Evolutionary conservation across 1,140 invertebrate genomes (phyloP), one percentile per base, ranked within the genome.

Genomic region (Eupristina koningsbergeri): DNA sequence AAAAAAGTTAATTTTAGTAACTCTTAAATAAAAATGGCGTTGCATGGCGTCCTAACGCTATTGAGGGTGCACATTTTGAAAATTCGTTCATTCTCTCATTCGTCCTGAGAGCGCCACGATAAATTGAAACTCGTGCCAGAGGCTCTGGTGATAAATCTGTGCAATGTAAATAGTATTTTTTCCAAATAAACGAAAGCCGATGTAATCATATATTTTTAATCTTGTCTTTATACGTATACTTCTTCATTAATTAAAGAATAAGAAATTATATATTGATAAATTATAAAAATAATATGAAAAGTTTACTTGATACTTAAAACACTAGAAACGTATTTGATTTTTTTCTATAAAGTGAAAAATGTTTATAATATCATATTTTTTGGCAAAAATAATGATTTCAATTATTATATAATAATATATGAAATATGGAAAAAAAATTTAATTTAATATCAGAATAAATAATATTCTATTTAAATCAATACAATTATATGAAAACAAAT

Each of bases 141-240:
- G 86, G 87, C 83, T 85, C 84, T 89, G 88, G 88, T 90, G 89
- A 90, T 90, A 86, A 89, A 87, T 86, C 85, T 91, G 88, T 91
- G 89, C 89, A 91, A 90, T 91, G 90, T 91, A 91, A 90, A 91
- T 91, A 91, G 89, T 89, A 90, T 90, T 89, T 89, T 89, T 91
- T 86, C 87, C 88, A 87, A 89, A 89, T 90, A 90, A 91, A 90
- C 81, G 75, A 86, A 86, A 86, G 80, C 86, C 87, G 84, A 87
- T 86, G 84, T 88, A 87, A 86, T 86, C 73, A 81, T 77, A 58
- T 63, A 26, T 29, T 80, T 67, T 26, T 75, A 81, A n/a, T 64
- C 31, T 61, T 84, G 31, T 45, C 58, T 61, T 41, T 64, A 63
- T 78, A 58, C 22, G 13, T 58, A 63, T 17, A 67, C 61, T 79